Evolutionary conservation across 2,113 vertebrate genomes (phyloP).

Genomic region (Periophthalmodon schlosseri): DNA sequence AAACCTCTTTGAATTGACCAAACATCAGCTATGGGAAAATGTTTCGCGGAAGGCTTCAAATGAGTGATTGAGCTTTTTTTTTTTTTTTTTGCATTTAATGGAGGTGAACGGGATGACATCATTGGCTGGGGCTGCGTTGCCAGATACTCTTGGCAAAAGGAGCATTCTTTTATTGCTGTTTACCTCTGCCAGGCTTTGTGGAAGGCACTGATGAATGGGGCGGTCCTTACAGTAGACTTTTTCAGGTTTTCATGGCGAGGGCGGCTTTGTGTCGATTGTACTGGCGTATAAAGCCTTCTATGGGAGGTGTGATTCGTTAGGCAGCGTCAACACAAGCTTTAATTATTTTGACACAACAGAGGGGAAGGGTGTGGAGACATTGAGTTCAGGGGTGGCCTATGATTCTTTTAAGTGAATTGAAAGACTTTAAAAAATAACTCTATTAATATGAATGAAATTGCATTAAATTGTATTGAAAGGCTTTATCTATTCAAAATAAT

Average conservation of each 20-base stretch:
- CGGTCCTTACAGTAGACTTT: background rate
- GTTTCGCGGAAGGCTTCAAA: background rate
- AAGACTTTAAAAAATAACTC: no score
- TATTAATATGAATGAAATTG: no score
- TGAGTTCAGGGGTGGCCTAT: background rate
- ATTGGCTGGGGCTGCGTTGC: background rate
- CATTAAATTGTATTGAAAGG: no score
- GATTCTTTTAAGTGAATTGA: background rate
- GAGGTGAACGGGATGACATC: constrained; percentile 1
- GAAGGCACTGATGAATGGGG: background rate
- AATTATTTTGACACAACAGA: background rate
- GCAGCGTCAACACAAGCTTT: background rate
- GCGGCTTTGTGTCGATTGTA: background rate
- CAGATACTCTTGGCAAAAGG: constrained; percentile 2
- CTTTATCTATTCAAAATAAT: no score
- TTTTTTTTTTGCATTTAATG: background rate
- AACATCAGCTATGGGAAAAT: background rate
- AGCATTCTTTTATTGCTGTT: constrained; percentile 1
- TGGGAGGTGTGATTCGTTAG: background rate
- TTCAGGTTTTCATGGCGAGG: background rate
- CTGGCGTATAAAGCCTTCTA: background rate
- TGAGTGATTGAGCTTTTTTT: background rate
- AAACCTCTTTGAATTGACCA: background rate
- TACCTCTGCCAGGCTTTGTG: constrained; percentile 1
- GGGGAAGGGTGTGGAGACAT: background rate